Base-by-base conservation (phyloP, 2,888 invertebrate species). In the Ectemnius cavifrons region DNA sequence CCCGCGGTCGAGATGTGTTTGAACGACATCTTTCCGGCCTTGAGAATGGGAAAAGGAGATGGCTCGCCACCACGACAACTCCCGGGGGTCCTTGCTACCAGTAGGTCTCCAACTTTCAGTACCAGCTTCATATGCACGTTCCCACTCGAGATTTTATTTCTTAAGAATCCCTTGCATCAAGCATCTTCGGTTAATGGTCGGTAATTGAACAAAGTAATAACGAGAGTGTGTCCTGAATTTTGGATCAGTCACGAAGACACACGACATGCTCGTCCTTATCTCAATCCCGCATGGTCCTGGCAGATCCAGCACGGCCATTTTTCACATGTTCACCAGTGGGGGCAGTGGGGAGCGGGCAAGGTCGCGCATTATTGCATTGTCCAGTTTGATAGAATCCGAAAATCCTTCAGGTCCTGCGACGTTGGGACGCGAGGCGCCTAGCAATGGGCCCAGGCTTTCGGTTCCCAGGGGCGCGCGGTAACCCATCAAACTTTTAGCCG, bases 401-500 rank as follows among this genome's bases (percentile, higher is more conserved):
- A 91, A 91, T 91, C 90, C 90, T 90, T 90, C 86, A 88, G 87
- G 85, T 86, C 76, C 83, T 77, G 76, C 80, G 78, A 72, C 66
- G 83, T 80, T 73, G 78, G 82, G 84, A 82, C 79, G 81, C 85
- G 84, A 84, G 86, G 85, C 85, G 89, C 89, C 88, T 89, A 87
- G 86, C 88, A 89, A 89, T 89, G 87, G 83, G 86, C 85, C 86
- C 78, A 80, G 84, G 84, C 84, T 81, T 83, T 84, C 83, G 85
- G 82, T 65, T 88, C 87, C 88, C 89, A 56, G 82, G 86, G 87
- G 88, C 75, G 83, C 84, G 80, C 79, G 88, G 88, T 87, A 89
- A 90, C 90, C 90, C 88, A 91, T 91, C 90, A 90, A 91, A 91
- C 90, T 91, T 91, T 91, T 89, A 91, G 89, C 89, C 82, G 88